Percentiles rank a stretch among this genome's conserved stretches.
Conservation (phyloP, 2,888 invertebrate genomes). For the Acrobasis repandana region DNA sequence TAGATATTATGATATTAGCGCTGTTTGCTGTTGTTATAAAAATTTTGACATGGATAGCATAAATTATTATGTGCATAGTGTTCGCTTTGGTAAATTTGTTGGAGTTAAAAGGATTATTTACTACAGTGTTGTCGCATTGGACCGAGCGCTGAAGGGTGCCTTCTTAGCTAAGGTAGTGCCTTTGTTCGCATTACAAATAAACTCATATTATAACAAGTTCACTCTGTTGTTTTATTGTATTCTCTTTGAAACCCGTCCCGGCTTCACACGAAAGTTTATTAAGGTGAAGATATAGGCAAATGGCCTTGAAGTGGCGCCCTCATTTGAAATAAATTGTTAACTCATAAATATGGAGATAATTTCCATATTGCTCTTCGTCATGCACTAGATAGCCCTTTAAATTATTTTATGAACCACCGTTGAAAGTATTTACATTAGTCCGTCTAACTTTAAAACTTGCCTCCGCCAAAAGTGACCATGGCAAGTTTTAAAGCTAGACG, state of each 20-base stretch:
- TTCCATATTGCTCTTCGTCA: too few relatives aligned
- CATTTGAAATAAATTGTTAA: too few relatives aligned
- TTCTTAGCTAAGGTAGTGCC: conserved; percentile 71
- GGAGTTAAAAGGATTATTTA: conserved; percentile 65
- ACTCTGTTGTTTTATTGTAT: conserved; percentile 49
- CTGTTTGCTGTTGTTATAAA: conserved; percentile 60
- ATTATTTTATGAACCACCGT: too few relatives aligned
- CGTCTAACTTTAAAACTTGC: too few relatives aligned
- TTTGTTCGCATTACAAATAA: conserved; percentile 71
- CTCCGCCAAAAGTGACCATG: too few relatives aligned
- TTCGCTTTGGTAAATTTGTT: conserved; percentile 59
- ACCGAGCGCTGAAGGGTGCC: conserved; percentile 65
- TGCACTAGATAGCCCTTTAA: too few relatives aligned
- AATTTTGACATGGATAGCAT: conserved; percentile 47
- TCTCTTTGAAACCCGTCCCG: background rate
- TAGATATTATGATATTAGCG: conserved; percentile 35
- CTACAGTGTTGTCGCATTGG: conserved; percentile 63
- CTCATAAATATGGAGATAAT: too few relatives aligned
- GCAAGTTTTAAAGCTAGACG: too few relatives aligned
- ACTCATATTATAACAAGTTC: conserved; percentile 71
- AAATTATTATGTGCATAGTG: conserved; percentile 70
- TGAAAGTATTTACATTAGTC: too few relatives aligned
- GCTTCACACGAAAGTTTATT: too few relatives aligned
- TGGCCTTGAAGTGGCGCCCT: too few relatives aligned
- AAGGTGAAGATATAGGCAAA: too few relatives aligned